phyloP scores from a whole-genome alignment of 1,140 invertebrate genomes.

The Drosophila tsacasi region DNA sequence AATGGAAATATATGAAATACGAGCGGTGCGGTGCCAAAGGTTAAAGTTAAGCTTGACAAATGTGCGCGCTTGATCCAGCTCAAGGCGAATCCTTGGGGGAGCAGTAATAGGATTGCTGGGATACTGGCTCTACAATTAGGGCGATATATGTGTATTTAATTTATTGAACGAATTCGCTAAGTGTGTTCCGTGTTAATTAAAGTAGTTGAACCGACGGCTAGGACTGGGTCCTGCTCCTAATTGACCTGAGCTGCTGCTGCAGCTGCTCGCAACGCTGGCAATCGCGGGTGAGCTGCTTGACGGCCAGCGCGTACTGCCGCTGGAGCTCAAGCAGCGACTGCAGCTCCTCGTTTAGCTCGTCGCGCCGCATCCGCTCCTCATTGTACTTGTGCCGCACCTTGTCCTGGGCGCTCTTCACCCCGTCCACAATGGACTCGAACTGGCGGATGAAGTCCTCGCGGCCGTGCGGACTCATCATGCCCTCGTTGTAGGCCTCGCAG shows the following conservation, averaged over 20 bases:
- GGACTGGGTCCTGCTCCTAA: conserved; percentile 54
- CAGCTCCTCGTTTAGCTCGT: conserved; percentile 90
- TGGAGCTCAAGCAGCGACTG: conserved; percentile 92
- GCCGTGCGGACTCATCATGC: conserved; percentile 89
- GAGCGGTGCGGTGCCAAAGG: conserved; percentile 46
- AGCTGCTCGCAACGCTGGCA: conserved; percentile 89
- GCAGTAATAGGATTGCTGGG: conserved; percentile 8
- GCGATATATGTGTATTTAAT: conserved; percentile 15
- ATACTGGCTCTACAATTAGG: conserved; percentile 20
- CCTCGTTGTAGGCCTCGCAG: conserved; percentile 95
- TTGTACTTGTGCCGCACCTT: conserved; percentile 89
- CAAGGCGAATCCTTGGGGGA: conserved; percentile 34
- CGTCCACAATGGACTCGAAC: conserved; percentile 94
- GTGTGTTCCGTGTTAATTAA: conserved; percentile 33
- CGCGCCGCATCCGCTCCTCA: conserved; percentile 91
- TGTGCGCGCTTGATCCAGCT: conserved; percentile 57
- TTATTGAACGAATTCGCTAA: conserved; percentile 54
- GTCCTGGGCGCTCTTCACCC: conserved; percentile 92
- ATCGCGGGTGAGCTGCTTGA: conserved; percentile 92
- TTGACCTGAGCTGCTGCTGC: conserved; percentile 81
- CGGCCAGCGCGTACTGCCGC: conserved; percentile 93
- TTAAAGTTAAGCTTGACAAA: conserved; percentile 78
- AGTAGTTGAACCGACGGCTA: conserved; percentile 26
- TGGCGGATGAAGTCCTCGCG: conserved; percentile 95
- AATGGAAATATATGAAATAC: conserved; percentile 52